phyloP scores from a whole-genome alignment of 2,888 invertebrate species.

The Horisme vitalbata region DNA sequence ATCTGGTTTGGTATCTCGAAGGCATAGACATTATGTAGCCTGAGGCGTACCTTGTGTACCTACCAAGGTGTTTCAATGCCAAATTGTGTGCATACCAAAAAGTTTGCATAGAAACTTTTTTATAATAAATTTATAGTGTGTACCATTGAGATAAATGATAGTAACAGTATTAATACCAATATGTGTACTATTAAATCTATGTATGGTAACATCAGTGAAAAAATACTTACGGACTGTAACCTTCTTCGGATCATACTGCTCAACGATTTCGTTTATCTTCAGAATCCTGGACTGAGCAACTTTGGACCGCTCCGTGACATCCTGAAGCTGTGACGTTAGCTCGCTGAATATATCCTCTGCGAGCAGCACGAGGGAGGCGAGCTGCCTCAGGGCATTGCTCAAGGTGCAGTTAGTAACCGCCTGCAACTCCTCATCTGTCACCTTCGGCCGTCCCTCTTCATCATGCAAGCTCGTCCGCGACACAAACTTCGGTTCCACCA shows the following conservation, averaged over 20 bases:
- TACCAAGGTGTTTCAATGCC: too few species aligned
- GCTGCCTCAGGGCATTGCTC: constrained; percentile 91
- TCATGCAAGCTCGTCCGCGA: constrained; percentile 86
- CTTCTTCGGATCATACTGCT: constrained; percentile 92
- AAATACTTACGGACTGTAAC: constrained; percentile 96
- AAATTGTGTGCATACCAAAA: too few species aligned
- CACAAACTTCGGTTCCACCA: constrained; percentile 91
- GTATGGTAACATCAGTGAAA: too few species aligned
- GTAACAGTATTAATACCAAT: too few species aligned
- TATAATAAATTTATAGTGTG: too few species aligned
- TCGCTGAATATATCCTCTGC: constrained; percentile 94
- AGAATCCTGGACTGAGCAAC: constrained; percentile 87
- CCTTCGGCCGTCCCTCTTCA: constrained; percentile 81
- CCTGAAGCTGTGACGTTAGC: constrained; percentile 88
- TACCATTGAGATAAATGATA: too few species aligned
- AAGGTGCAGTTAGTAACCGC: constrained; percentile 94
- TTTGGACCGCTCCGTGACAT: constrained; percentile 88
- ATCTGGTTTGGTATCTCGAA: too few species aligned
- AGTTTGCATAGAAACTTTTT: too few species aligned
- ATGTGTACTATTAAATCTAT: too few species aligned
- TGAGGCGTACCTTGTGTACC: too few species aligned
- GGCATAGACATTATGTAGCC: too few species aligned
- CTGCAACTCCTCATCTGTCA: constrained; percentile 90
- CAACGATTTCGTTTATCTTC: constrained; percentile 87
- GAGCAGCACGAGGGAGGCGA: constrained; percentile 91